Percentiles rank a stretch among this genome's conserved stretches.
These are phyloP conservation scores for Sphaerophoria taeniata DNA, from an alignment of 2,888 invertebrate species.

Conservation along the genomic window DNA sequence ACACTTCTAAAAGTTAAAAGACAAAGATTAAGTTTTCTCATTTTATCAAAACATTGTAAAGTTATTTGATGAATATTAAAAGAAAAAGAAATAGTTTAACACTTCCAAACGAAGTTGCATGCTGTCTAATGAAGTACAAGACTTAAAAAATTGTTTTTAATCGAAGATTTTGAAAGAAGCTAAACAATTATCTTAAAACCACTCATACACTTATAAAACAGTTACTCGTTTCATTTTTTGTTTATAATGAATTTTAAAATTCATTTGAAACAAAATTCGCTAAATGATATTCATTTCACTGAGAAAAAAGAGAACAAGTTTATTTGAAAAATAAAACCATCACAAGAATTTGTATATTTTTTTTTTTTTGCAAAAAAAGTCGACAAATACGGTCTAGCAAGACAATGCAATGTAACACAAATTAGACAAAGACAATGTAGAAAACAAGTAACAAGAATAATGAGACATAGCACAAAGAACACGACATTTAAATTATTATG, in stretches of 20 bases:
- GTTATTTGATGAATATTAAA: conserved; percentile 21
- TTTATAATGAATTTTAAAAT: conserved; percentile 29
- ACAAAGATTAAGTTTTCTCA: conserved; percentile 4
- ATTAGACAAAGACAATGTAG: conserved; percentile 70
- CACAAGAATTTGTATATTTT: conserved; percentile 48
- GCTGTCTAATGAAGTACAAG: conserved; percentile 44
- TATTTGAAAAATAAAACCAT: conserved; percentile 52
- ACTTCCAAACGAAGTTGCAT: conserved; percentile 45
- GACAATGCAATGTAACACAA: conserved; percentile 73
- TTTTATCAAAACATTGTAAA: conserved; percentile 1
- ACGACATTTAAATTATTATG: conserved; percentile 71
- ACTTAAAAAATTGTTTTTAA: conserved; percentile 43
- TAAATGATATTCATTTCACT: conserved; percentile 70
- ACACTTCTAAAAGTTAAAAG: too few relatives aligned
- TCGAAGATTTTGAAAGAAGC: conserved; percentile 38
- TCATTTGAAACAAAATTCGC: conserved; percentile 18
- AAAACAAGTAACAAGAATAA: conserved; percentile 73
- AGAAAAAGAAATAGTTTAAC: not conserved
- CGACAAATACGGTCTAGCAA: conserved; percentile 70
- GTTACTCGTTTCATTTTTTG: conserved; percentile 27
- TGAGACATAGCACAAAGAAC: conserved; percentile 74
- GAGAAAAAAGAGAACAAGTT: conserved; percentile 56
- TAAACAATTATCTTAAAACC: conserved; percentile 61
- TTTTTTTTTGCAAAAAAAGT: conserved; percentile 19
- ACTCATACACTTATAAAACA: conserved; percentile 47